These are phyloP conservation scores for Caenorhabditis imperialis DNA, from an alignment of 2,888 invertebrate genomes.

Conservation along the genomic window DNA sequence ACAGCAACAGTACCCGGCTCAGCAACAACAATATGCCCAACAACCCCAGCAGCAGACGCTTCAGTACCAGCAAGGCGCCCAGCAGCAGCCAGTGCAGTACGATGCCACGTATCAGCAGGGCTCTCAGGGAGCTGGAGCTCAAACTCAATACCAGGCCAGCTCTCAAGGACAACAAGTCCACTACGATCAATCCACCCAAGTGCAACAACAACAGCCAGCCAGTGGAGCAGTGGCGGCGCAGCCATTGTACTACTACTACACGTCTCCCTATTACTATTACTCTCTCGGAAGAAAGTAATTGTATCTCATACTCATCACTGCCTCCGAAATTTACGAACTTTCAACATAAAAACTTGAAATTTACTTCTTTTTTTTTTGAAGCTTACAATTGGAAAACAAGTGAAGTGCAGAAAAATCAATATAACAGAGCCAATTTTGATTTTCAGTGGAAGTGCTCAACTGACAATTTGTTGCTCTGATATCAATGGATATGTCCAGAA, in stretches of 20 bases:
- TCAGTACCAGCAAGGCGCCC: slow-evolving; percentile 34
- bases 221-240: slow-evolving; percentile 45
- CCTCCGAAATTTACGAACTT: background rate
- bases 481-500: too few species aligned
- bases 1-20: slow-evolving; percentile 18
- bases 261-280: slow-evolving; percentile 58
- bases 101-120: too few species aligned
- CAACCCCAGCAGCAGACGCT: slow-evolving; percentile 38
- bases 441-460: too few species aligned
- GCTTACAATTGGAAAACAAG: too few species aligned
- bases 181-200: slow-evolving; percentile 14
- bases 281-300: slow-evolving; percentile 57
- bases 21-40: slow-evolving; percentile 5
- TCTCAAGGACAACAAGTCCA: background rate
- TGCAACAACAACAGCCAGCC: slow-evolving; percentile 15
- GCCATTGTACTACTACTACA: slow-evolving; percentile 57
- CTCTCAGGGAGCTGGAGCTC: too few species aligned
- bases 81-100: background rate
- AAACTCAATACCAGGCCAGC: slow-evolving; percentile 33
- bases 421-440: too few species aligned
- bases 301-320: too few species aligned
- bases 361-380: too few species aligned
- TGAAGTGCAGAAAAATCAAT: too few species aligned
- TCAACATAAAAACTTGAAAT: too few species aligned
- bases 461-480: too few species aligned